Conservation (phyloP, 2,113 vertebrate species). For the Peromyscus californicus region DNA sequence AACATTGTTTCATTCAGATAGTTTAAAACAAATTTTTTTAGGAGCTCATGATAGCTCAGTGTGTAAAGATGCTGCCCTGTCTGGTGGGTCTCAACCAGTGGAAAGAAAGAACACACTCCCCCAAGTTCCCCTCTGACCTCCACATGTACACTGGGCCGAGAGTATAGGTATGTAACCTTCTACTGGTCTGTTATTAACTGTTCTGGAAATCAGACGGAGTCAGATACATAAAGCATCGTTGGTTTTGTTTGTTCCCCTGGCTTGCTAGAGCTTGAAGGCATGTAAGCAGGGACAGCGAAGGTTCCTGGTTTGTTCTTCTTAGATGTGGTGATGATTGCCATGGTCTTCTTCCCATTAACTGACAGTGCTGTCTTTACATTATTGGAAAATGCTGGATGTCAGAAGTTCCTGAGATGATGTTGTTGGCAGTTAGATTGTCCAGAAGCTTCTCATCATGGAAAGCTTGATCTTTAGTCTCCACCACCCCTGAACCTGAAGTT, state of each 20-base stretch:
- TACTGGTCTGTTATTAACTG: not conserved
- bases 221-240: not conserved
- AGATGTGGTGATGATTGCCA: not conserved
- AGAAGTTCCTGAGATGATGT: not conserved
- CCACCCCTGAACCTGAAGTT: not conserved
- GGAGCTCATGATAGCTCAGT: not conserved
- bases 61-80: not conserved
- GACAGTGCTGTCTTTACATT: not conserved
- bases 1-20: conserved; percentile 59
- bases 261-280: not conserved
- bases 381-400: not conserved
- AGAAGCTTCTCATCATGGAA: not conserved
- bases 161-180: not conserved
- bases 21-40: conserved; percentile 67
- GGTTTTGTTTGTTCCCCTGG: not conserved
- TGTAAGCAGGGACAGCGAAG: not conserved
- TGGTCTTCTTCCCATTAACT: not conserved
- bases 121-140: not conserved
- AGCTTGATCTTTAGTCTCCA: not conserved
- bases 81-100: not conserved
- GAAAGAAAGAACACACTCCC: not conserved
- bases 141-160: not conserved
- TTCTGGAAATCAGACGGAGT: conserved; percentile 14
- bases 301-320: not conserved
- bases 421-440: not conserved